Base-by-base conservation (phyloP, 2,113 vertebrate species). In the Poeciliopsis turrubarensis region DNA sequence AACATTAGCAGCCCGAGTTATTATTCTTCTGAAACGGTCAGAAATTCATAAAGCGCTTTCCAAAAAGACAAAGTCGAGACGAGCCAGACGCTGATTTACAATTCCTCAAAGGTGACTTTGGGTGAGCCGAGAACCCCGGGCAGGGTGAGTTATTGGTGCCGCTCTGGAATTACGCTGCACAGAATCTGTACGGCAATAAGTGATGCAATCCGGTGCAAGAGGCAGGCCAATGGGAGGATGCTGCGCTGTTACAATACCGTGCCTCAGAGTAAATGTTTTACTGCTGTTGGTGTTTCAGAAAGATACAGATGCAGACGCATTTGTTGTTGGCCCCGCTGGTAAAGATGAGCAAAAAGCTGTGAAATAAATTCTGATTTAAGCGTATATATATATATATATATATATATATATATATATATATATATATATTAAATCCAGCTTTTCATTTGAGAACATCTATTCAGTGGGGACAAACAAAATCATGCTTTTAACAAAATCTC, bases 201-300 rank as follows among this genome's bases (percentile, higher is more conserved):
- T 92, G 87, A 90, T 90, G 89, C 86, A 90, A 92, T 77, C 70
- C 73, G 44, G 81, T 86, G 86, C 79, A 90, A 92, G 80, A 86
- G 22, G 68, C 11, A 12, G 65, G 29, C 82, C 82, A 84, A 65
- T 73, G 57, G 68, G 78, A 85, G 1, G 62, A 47, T 51, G 68
- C 64, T 31, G 17, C 8, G 12, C 78, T 63, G 63, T 57, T 72
- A 62, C 22, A 57, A 34, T 29, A 39, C 64, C 37, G 37, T 11
- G 27, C 74, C 60, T 72, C 67, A 67, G 17, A 62, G 60, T 30
- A 77, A 65, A 72, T 44, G 44, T 68, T 41, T 77, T 27, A 6
- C 62, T 47, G 51, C 37, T 69, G 34, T 3, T 5, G 6, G 17
- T 4, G 12, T 67, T 70, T 57, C n/a, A 39, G 22, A 68, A 77